These are phyloP conservation scores for Raja brachyura DNA, from an alignment of 2,113 vertebrate genomes.

Conservation along the genomic window DNA sequence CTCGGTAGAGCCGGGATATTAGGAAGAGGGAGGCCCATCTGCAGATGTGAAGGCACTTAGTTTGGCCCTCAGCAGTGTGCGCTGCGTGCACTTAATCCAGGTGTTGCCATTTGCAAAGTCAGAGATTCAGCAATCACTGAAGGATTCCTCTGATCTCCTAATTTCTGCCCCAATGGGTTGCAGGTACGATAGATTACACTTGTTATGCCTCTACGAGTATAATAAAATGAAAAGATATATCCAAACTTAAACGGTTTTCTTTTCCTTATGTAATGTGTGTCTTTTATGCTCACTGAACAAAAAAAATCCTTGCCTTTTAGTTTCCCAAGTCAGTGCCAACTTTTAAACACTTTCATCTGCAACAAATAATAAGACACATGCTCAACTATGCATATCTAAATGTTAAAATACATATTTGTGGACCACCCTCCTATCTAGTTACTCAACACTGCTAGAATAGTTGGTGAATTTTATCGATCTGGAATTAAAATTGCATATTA, in stretches of 20 bases:
- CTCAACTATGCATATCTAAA: not conserved
- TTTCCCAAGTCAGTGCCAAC: not conserved
- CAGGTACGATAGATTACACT: too few species aligned
- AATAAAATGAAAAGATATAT: not conserved
- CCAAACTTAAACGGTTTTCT: not conserved
- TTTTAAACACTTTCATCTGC: not conserved
- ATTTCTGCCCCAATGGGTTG: too few species aligned
- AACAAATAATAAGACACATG: not conserved
- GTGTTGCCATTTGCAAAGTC: too few species aligned
- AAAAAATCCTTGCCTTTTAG: not conserved
- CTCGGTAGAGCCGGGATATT: too few species aligned
- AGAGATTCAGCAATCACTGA: too few species aligned
- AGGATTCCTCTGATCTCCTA: too few species aligned
- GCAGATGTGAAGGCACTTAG: too few species aligned
- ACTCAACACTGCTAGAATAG: not conserved
- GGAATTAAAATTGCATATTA: not conserved
- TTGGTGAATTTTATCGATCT: not conserved
- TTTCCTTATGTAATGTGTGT: not conserved
- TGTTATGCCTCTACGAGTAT: too few species aligned
- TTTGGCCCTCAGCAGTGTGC: too few species aligned
- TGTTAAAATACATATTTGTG: not conserved
- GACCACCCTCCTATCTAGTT: not conserved
- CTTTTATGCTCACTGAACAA: not conserved
- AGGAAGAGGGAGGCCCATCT: too few species aligned
- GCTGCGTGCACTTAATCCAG: too few species aligned